These are phyloP conservation scores for Matsumurasca onukii DNA, from an alignment of 1,140 invertebrate genomes.

Conservation along the genomic window DNA sequence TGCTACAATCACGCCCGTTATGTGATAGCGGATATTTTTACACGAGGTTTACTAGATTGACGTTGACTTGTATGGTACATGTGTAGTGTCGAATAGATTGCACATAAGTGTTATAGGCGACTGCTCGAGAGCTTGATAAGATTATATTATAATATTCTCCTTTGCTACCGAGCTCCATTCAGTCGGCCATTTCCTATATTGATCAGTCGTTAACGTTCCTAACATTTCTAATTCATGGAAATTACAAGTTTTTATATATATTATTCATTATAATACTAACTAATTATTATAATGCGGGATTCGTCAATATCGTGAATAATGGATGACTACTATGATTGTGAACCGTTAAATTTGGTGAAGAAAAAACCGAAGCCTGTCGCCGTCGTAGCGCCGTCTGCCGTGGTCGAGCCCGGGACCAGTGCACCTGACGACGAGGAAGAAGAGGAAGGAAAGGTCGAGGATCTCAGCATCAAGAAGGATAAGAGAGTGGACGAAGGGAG, in stretches of 20 bases:
- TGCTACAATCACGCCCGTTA: neutral
- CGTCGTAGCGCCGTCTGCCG: conserved; percentile 49
- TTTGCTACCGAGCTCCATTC: conserved; percentile 19
- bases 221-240: no score
- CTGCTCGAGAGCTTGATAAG: conserved; percentile 16
- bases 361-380: conserved; percentile 52
- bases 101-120: conserved; percentile 7
- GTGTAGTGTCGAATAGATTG: no score
- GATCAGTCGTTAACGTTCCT: no score
- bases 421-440: conserved; percentile 32
- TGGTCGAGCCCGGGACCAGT: conserved; percentile 40
- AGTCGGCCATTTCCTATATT: neutral
- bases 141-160: no score
- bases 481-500: conserved; percentile 34
- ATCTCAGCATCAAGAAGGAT: conserved; percentile 11
- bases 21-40: conserved; percentile 22
- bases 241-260: no score
- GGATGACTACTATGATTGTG: conserved; percentile 37
- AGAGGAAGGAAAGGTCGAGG: conserved; percentile 24
- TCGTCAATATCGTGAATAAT: conserved; percentile 13
- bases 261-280: no score
- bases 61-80: conserved; percentile 15
- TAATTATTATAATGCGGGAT: neutral
- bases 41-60: conserved; percentile 13
- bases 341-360: conserved; percentile 49